Conservation (phyloP, 2,113 vertebrate genomes). For the Catharus fuscescens region DNA sequence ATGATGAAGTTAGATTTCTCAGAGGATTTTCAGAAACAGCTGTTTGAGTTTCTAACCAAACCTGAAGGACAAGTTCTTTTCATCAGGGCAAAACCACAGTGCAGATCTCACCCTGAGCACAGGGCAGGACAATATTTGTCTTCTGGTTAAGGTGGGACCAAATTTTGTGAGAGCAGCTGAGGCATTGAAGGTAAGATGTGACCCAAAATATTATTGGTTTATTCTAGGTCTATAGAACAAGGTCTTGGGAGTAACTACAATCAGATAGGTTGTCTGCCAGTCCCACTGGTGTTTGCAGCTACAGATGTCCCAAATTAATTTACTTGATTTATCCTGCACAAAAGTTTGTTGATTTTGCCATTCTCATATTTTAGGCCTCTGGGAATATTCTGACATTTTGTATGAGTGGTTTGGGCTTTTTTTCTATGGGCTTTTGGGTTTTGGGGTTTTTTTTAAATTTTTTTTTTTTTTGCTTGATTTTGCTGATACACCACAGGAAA, state of each 20-base stretch:
- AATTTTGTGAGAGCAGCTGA: neutral
- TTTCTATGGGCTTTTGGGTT: neutral
- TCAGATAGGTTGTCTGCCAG: neutral
- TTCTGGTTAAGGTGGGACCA: neutral
- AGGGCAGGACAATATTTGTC: neutral
- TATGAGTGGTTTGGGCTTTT: too few species aligned
- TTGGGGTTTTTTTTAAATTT: neutral
- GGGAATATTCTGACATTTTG: neutral
- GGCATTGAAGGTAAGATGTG: neutral
- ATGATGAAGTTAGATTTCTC: slow-evolving; percentile 10
- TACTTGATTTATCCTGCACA: neutral
- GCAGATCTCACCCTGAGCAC: neutral
- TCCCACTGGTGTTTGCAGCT: neutral
- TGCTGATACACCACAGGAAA: neutral
- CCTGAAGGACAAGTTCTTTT: neutral
- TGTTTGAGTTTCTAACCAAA: neutral
- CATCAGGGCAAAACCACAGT: neutral
- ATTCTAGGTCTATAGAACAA: neutral
- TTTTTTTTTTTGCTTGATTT: neutral
- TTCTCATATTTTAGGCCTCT: neutral
- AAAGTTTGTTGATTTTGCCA: neutral
- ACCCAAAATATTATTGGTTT: neutral
- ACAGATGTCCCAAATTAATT: neutral
- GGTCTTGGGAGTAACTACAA: neutral
- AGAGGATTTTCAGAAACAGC: neutral